phyloP scores from a whole-genome alignment of 2,888 invertebrate genomes.

The Drosophila longiperda region DNA sequence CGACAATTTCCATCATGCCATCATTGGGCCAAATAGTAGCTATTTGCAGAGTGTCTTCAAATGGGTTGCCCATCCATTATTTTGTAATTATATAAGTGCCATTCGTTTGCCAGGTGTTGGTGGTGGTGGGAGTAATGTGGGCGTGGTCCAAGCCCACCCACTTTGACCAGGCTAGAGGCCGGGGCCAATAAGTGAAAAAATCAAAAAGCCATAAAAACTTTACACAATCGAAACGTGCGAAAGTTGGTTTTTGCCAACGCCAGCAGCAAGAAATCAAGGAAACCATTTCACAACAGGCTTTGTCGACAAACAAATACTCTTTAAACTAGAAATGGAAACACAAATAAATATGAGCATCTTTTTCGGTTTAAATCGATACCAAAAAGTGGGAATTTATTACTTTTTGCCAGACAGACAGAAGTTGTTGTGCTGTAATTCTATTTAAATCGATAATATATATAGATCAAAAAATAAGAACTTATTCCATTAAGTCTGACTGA shows the following conservation, averaged over 20 bases:
- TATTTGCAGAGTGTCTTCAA: slow-evolving; percentile 33
- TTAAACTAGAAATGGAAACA: not conserved
- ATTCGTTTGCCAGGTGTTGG: slow-evolving; percentile 24
- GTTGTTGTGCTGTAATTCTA: no score
- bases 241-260: slow-evolving; percentile 78
- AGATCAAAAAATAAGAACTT: not conserved
- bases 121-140: slow-evolving; percentile 8
- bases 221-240: slow-evolving; percentile 83
- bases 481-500: not conserved
- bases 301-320: slow-evolving; percentile 5
- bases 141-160: not conserved
- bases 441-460: not conserved
- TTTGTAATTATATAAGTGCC: slow-evolving; percentile 81
- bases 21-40: slow-evolving; percentile 37
- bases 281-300: not conserved
- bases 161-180: not conserved
- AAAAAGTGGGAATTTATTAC: not conserved
- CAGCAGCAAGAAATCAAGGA: slow-evolving; percentile 52
- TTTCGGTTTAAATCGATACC: not conserved
- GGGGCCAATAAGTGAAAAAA: slow-evolving; percentile 81
- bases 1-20: slow-evolving; percentile 21
- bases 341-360: not conserved
- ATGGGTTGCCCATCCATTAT: slow-evolving; percentile 64
- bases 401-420: not conserved
- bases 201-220: slow-evolving; percentile 83